Conservation (phyloP, 1,140 invertebrate species). For the Pygmarrhopalites habei region DNA sequence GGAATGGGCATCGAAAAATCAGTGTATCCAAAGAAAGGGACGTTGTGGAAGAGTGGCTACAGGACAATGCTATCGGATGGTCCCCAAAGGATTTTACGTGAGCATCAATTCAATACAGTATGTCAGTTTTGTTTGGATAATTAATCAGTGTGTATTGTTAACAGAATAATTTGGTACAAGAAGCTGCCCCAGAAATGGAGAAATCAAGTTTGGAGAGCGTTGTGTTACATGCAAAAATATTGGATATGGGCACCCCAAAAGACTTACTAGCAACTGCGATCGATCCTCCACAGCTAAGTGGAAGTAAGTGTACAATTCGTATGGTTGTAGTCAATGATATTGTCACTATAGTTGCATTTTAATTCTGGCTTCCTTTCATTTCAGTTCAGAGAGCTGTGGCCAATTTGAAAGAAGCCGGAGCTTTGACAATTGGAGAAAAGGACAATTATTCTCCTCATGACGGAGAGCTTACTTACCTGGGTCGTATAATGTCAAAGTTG, state of each 20-base stretch:
- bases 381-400: conserved; percentile 73
- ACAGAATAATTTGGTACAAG: conserved; percentile 48
- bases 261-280: conserved; percentile 73
- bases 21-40: conserved; percentile 81
- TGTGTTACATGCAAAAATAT: conserved; percentile 72
- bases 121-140: too few species aligned
- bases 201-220: conserved; percentile 73
- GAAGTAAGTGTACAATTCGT: conserved; percentile 71
- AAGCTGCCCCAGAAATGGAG: conserved; percentile 65
- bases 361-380: too few species aligned
- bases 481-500: conserved; percentile 68
- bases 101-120: too few species aligned
- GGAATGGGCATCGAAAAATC: conserved; percentile 81
- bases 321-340: too few species aligned
- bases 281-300: conserved; percentile 74
- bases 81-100: conserved; percentile 66
- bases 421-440: conserved; percentile 39
- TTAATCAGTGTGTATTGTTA: too few species aligned
- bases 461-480: conserved; percentile 82
- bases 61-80: conserved; percentile 79
- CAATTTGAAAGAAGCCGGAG: conserved; percentile 69
- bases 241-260: conserved; percentile 77
- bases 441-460: conserved; percentile 54
- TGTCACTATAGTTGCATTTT: too few species aligned
- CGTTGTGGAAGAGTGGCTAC: conserved; percentile 76